Evolutionary conservation across 2,888 invertebrate genomes (phyloP), one percentile per base, ranked within the genome.

Genomic region (Drosophila eohydei): DNA sequence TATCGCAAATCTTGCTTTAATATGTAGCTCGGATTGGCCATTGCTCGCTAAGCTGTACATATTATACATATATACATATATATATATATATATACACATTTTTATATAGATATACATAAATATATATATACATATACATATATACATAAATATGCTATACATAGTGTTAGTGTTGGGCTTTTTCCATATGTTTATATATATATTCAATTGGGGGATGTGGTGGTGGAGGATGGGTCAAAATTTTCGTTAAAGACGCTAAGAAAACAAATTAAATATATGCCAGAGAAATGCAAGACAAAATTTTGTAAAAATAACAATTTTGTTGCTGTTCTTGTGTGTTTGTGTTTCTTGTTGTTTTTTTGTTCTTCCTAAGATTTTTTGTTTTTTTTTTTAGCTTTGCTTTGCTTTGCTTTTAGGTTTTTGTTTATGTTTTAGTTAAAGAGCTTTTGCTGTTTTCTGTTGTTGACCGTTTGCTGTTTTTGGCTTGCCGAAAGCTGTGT

Each of bases 401-500:
- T 14, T n/a, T 48, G 28, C n/a, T 9, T 48, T 3, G 28, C 30
- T 30, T 8, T 28, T 7, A 28, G 46, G 6, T 38, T 5, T 28
- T 54, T n/a, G 21, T n/a, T n/a, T 38, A 36, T 26, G 14, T 21
- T n/a, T 52, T 52, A 52, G 26, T 26, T 38, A n/a, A 14, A 14
- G 52, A 54, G 40, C 40, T 28, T 40, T 40, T 46, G 16, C 8
- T 26, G 32, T 16, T 38, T 32, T 32, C 6, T 38, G 21, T 32
- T 51, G 30, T 48, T 43, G 21, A n/a, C 34, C 30, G 21, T 30
- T 36, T 44, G 36, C 54, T 44, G 38, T 14, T 41, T 55, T 67
- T 64, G 43, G 56, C 30, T 59, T 78, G 77, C 80, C 72, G 66
- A 80, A 80, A 72, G 77, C 63, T 38, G 36, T 80, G 66, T 71